These are phyloP conservation scores for Blera fallax DNA, from an alignment of 2,888 invertebrate species.

Conservation along the genomic window DNA sequence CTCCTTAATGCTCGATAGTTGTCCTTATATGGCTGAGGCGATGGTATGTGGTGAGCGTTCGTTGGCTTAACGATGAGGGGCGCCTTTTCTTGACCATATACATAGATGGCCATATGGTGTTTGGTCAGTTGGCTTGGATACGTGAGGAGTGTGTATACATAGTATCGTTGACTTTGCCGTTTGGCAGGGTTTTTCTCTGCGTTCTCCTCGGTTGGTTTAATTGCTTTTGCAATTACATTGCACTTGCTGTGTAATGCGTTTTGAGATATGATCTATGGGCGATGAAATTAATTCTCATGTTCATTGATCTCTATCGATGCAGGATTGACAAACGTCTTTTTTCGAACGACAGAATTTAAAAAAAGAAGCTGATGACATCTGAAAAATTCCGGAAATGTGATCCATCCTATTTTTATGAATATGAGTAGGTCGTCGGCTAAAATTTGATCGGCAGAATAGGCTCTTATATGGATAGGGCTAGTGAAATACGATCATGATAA, in stretches of 20 bases:
- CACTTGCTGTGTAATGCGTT: slow-evolving; percentile 59
- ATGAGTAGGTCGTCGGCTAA: too few species aligned
- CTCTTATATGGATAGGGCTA: too few species aligned
- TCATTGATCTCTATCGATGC: neutral
- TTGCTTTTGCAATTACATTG: slow-evolving; percentile 70
- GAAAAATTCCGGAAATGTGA: too few species aligned
- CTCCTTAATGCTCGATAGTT: slow-evolving; percentile 76
- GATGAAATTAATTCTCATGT: slow-evolving; percentile 25
- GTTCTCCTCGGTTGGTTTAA: slow-evolving; percentile 49
- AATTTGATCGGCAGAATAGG: too few species aligned
- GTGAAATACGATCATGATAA: too few species aligned
- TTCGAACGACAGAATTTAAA: too few species aligned
- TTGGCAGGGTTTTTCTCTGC: slow-evolving; percentile 6
- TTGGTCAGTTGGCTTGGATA: slow-evolving; percentile 37
- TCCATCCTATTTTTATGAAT: too few species aligned
- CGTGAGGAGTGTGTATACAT: slow-evolving; percentile 1
- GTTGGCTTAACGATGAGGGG: slow-evolving; percentile 69
- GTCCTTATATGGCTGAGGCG: slow-evolving; percentile 77
- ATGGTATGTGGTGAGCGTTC: slow-evolving; percentile 73
- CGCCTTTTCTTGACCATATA: slow-evolving; percentile 76
- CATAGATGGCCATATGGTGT: slow-evolving; percentile 73
- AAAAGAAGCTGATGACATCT: too few species aligned
- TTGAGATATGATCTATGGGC: slow-evolving; percentile 57
- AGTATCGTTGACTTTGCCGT: neutral
- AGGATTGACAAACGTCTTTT: too few species aligned